A percentile compares a stretch with the other conserved stretches of the same genome.
These are phyloP conservation scores for Heloderma charlesbogerti DNA, from an alignment of 2,113 vertebrate species.

Conservation along the genomic window DNA sequence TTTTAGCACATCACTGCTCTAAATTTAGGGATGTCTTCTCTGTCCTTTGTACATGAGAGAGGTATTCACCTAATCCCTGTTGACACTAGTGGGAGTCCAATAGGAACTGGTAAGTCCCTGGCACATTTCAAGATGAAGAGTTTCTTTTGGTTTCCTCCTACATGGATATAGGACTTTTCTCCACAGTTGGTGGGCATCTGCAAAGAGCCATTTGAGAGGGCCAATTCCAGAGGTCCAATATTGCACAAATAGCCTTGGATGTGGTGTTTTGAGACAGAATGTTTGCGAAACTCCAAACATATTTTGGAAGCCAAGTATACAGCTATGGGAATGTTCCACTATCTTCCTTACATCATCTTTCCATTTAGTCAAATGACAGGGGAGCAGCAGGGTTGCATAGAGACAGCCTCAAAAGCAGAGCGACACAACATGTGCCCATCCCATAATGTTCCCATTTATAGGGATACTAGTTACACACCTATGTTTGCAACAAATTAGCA, in stretches of 20 bases:
- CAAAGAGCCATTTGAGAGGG: constrained; percentile 12
- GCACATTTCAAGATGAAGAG: constrained; percentile 5
- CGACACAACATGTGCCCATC: neutral
- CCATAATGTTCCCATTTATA: neutral
- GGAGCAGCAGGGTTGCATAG: neutral
- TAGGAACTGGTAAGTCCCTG: constrained; percentile 2
- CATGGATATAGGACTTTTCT: constrained; percentile 26
- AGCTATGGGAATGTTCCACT: constrained; percentile 19
- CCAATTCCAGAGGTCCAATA: neutral
- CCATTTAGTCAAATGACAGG: constrained; percentile 41
- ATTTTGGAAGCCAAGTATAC: constrained; percentile 39
- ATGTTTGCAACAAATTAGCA: neutral
- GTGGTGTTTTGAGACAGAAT: constrained; percentile 52
- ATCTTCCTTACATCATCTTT: constrained; percentile 3
- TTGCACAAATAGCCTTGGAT: constrained; percentile 39
- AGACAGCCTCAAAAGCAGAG: constrained; percentile 2
- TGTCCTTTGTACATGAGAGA: neutral
- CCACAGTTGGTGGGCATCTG: neutral
- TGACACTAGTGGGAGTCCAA: constrained; percentile 14
- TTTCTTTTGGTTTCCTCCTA: constrained; percentile 26
- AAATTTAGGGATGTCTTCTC: constrained; percentile 49
- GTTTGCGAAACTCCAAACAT: constrained; percentile 37
- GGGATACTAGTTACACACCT: neutral
- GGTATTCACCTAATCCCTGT: constrained; percentile 5
- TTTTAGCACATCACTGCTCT: neutral